Evolutionary conservation across 2,888 invertebrate species (phyloP).

Genomic region (Pelosia muscerda): DNA sequence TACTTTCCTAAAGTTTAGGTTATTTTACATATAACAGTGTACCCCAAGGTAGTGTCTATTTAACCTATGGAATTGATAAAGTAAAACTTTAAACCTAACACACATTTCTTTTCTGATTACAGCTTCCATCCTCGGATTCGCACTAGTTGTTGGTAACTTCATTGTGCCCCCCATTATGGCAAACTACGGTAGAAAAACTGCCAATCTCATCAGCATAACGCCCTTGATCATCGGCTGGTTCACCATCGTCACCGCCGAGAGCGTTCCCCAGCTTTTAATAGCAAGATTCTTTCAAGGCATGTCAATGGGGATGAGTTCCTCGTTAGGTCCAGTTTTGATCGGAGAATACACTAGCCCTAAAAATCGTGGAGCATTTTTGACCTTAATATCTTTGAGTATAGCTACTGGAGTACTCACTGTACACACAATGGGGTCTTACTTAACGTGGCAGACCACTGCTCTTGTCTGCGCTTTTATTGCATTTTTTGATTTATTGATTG

Average conservation of each 20-base stretch:
- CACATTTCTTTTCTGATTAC: conserved; percentile 38
- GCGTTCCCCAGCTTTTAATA: conserved; percentile 65
- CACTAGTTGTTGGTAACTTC: conserved; percentile 63
- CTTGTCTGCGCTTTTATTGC: conserved; percentile 76
- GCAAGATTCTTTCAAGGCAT: conserved; percentile 72
- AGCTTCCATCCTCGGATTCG: conserved; percentile 67
- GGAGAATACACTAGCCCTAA: conserved; percentile 85
- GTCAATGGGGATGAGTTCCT: conserved; percentile 78
- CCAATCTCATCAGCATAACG: conserved; percentile 75
- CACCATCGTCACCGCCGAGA: conserved; percentile 61
- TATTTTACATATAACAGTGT: too few species aligned
- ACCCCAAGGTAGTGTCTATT: too few species aligned
- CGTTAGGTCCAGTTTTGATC: conserved; percentile 78
- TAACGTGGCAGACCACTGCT: conserved; percentile 84
- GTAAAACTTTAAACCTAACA: background rate
- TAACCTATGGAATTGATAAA: background rate
- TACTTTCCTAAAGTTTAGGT: too few species aligned
- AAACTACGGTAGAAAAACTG: conserved; percentile 80
- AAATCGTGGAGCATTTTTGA: conserved; percentile 86
- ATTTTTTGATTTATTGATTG: conserved; percentile 71
- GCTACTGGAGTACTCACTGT: conserved; percentile 86
- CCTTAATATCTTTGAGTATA: conserved; percentile 84
- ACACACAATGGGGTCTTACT: conserved; percentile 87
- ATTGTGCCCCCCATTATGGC: conserved; percentile 75
- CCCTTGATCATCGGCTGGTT: conserved; percentile 84